Evolutionary conservation across 1,140 invertebrate genomes (phyloP).

Genomic region (Polypedilum vanderplanki): DNA sequence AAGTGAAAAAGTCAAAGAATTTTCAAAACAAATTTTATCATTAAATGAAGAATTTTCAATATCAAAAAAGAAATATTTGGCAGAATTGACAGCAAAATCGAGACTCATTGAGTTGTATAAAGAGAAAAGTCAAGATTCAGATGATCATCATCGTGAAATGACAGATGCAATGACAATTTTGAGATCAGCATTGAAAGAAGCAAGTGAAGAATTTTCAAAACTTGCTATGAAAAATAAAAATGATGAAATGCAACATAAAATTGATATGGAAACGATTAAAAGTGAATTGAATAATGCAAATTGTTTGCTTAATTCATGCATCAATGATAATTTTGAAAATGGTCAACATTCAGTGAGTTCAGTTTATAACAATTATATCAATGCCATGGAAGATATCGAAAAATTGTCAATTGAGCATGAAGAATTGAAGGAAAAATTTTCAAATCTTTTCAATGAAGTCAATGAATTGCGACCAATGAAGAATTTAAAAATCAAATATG

Average conservation of each 20-base stretch:
- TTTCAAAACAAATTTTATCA: conserved; percentile 65
- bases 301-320: conserved; percentile 63
- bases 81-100: conserved; percentile 75
- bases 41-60: conserved; percentile 67
- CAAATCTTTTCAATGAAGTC: conserved; percentile 74
- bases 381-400: conserved; percentile 63
- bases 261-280: conserved; percentile 61
- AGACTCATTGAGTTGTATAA: conserved; percentile 81
- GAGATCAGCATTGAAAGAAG: conserved; percentile 67
- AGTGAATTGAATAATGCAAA: conserved; percentile 75
- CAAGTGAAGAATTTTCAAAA: conserved; percentile 68
- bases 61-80: conserved; percentile 71
- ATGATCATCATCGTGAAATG: conserved; percentile 66
- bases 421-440: conserved; percentile 67
- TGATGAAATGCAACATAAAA: conserved; percentile 53
- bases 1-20: conserved; percentile 60
- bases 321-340: conserved; percentile 66
- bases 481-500: conserved; percentile 58
- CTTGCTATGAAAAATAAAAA: conserved; percentile 66
- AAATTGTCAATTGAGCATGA: conserved; percentile 72
- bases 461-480: conserved; percentile 46
- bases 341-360: conserved; percentile 82
- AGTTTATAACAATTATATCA: conserved; percentile 79
- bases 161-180: conserved; percentile 69
- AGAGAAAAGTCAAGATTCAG: conserved; percentile 64